Evolutionary conservation across 2,113 vertebrate genomes (phyloP).

Genomic region (Lycaon pictus): DNA sequence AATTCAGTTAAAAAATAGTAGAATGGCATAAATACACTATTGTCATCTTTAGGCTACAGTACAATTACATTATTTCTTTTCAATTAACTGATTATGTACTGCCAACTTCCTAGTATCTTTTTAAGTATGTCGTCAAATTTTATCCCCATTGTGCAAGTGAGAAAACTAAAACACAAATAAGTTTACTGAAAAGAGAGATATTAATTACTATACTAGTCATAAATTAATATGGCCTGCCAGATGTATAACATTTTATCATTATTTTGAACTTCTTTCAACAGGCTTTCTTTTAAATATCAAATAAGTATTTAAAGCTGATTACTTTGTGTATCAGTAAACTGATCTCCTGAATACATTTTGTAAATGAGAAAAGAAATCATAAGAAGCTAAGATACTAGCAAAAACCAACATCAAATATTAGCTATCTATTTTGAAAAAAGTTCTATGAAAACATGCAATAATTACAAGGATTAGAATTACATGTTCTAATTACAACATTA

Average conservation of each 20-base stretch:
- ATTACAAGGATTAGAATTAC: background rate
- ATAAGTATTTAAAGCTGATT: background rate
- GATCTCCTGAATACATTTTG: background rate
- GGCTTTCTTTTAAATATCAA: background rate
- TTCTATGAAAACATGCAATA: background rate
- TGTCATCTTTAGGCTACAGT: background rate
- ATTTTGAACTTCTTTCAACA: background rate
- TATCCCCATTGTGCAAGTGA: background rate
- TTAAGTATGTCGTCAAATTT: background rate
- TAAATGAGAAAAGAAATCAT: background rate
- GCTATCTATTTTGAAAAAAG: background rate
- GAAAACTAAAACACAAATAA: background rate
- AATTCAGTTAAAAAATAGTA: constrained; percentile 18
- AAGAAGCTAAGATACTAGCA: background rate
- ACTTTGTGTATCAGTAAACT: background rate
- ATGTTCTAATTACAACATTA: background rate
- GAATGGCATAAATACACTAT: background rate
- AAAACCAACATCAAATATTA: background rate
- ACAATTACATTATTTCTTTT: background rate
- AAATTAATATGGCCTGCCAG: background rate
- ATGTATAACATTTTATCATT: background rate
- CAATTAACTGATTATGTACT: background rate
- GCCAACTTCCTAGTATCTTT: background rate
- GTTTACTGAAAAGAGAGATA: background rate
- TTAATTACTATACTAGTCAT: background rate